Evolutionary conservation across 2,113 vertebrate species (phyloP).

Genomic region (Malurus melanocephalus): DNA sequence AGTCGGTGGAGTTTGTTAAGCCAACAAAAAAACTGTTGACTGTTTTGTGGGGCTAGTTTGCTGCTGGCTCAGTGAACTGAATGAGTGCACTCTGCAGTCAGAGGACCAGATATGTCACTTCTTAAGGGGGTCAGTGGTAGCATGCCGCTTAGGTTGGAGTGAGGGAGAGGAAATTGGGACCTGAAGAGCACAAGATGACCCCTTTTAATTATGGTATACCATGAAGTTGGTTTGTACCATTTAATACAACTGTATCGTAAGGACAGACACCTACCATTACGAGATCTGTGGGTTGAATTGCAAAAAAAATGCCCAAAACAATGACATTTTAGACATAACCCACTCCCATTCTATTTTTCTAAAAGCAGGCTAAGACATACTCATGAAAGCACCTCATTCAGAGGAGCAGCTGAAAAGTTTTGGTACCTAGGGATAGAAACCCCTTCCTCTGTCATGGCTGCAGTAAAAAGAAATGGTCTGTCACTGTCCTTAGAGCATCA

Average conservation of each 20-base stretch:
- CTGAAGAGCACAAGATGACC: background rate
- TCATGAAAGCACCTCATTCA: background rate
- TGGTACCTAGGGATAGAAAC: background rate
- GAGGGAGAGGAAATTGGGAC: background rate
- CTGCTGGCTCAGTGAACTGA: background rate
- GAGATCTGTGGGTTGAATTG: background rate
- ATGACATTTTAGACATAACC: background rate
- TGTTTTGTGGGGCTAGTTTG: constrained; percentile 4
- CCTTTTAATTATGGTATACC: background rate
- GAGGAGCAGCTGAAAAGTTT: background rate
- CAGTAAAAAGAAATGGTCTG: background rate
- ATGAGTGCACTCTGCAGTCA: background rate
- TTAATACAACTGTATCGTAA: background rate
- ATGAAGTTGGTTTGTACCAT: background rate
- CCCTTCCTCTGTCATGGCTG: background rate
- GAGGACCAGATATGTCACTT: background rate
- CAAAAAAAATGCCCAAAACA: background rate
- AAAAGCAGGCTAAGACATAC: background rate
- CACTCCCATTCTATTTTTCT: background rate
- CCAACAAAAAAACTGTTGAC: constrained; percentile 34
- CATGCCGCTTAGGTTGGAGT: background rate
- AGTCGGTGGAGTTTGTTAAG: constrained; percentile 42
- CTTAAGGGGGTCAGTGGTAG: background rate
- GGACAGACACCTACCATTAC: background rate
- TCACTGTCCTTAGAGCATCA: background rate